Base-by-base conservation (phyloP, 92 coral and sea anemone genomes). In the Zoanthus sansibaricus region DNA sequence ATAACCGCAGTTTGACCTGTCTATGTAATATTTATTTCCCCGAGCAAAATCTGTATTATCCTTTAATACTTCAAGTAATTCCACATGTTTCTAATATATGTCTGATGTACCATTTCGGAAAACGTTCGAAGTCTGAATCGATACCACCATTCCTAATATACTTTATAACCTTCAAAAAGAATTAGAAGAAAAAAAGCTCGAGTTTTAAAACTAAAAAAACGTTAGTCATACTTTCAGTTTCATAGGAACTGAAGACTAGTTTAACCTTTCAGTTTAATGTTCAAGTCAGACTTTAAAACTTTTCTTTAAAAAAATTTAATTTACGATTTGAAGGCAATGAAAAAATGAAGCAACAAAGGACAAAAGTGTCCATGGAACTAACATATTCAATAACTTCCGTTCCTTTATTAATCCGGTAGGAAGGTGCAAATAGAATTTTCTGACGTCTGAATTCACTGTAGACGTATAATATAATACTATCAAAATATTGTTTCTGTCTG, bases 31-130 rank as follows among this genome's bases (percentile, higher is more conserved):
- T 58, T 16, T 12, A 16, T 42, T 47, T 32, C 75, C 6, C 14
- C 58, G 20, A 25, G 32, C 85, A 80, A 66, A 67, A 80, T 48
- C 75, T 32, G 13, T 33, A 58, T 67, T 80, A 64, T 46, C 59
- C 62, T 37, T 80, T 80, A 80, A 80, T 80, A 13, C 85, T 44
- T 80, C 85, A 66, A 80, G 75, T 49, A 80, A 25, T 80, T 80
- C 75, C 74, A 49, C 61, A 80, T 67, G 85, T 80, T 45, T 52
- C 45, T n/a, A 12, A 31, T 12, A 12, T 20, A 54, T 51, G 52
- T 76, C 25, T 9, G 67, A 76, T 25, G 10, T 20, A 76, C 25
- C 31, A 31, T 30, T 11, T 76, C 82, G 14, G 11, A 55, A 76
- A 21, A 69, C 42, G 31, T 21, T 69, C 45, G 13, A 33, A 69